Conservation (phyloP, 1,140 invertebrate genomes). For the Drosophila melanogaster region Release_6_plus_ISO1_MT NT_037436.4:720001-720500, state of each 20-base stretch:
- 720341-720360: constrained; percentile 64
- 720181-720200: too few species aligned
- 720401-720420: constrained; percentile 53
- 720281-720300: background rate
- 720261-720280: background rate
- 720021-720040: constrained; percentile 33
- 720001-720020: constrained; percentile 46
- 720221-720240: background rate
- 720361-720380: constrained; percentile 67
- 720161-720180: too few species aligned
- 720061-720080: constrained; percentile 52
- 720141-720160: background rate
- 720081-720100: constrained; percentile 25
- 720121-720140: background rate
- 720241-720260: background rate
- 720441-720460: constrained; percentile 42
- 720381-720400: constrained; percentile 70
- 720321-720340: constrained; percentile 36
- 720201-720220: too few species aligned
- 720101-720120: constrained; percentile 21
- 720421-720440: constrained; percentile 72
- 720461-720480: constrained; percentile 13
- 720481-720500: constrained; percentile 35
- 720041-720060: constrained; percentile 65
- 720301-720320: constrained; percentile 24